Conservation (phyloP, 2,113 vertebrate species). For the Otocyon megalotis region DNA sequence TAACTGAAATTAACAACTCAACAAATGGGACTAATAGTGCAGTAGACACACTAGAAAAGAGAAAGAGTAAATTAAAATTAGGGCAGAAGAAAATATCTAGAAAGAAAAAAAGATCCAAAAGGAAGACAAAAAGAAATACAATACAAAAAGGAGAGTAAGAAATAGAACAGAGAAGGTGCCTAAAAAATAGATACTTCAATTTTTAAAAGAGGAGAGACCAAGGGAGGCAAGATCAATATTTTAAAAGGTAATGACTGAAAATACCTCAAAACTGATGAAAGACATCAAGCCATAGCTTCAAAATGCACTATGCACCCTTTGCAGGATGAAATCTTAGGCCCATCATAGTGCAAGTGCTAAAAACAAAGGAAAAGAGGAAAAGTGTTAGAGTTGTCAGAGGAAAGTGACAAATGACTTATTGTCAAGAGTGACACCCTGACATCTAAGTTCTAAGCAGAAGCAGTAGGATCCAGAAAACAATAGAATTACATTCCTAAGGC, state of each 20-base stretch:
- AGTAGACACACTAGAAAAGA: not conserved
- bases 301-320: not conserved
- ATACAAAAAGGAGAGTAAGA: not conserved
- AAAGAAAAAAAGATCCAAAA: slow-evolving; percentile 25
- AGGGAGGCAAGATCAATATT: not conserved
- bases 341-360: not conserved
- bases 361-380: not conserved
- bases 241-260: not conserved
- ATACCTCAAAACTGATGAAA: not conserved
- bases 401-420: not conserved
- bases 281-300: not conserved
- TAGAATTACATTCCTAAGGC: not conserved
- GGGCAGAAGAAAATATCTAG: not conserved
- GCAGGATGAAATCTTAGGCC: not conserved
- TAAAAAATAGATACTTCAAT: not conserved
- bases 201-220: not conserved
- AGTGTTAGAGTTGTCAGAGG: not conserved
- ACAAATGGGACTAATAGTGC: not conserved
- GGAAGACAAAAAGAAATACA: not conserved
- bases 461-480: not conserved
- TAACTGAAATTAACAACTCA: not conserved
- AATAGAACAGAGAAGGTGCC: not conserved
- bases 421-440: not conserved
- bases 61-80: not conserved
- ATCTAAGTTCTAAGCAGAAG: slow-evolving; percentile 5